Base-by-base conservation (phyloP, 2,113 vertebrate genomes). In the Callionymus lyra region DNA sequence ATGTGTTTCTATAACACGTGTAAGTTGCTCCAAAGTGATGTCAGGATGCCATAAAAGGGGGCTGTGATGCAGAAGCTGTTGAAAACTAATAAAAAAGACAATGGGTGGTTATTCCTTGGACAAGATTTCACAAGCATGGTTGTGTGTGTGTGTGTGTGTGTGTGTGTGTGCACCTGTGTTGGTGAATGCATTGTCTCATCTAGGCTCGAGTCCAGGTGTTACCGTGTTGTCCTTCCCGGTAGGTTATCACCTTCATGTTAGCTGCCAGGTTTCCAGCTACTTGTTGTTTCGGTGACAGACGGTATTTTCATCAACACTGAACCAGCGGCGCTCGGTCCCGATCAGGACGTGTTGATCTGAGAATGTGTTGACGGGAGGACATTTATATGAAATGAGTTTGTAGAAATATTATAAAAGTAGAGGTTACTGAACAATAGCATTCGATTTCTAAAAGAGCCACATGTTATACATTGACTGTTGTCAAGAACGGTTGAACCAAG, bases 281-380 rank as follows among this genome's bases (percentile, higher is more conserved):
- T 15, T 31, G 27, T 50, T 56, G 21, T 36, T 16, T 50, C 49
- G 32, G 12, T 46, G 44, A 42, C 47, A 8, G 1, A 3, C 21
- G 12, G 31, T 6, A 44, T 53, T 57, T 47, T n/a, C 35, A 41
- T 66, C 45, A 50, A 12, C 39, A 53, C 35, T 31, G 40, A 39
- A 55, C 10, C 38, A 47, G 16, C 50, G 38, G 14, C 1, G 18
- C 21, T 27, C 21, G 8, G 21, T 27, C 21, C 21, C 4, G 21
- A 27, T 8, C 21, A 27, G 8, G 8, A 27, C 8, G 8, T n/a
- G n/a, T n/a, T n/a, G n/a, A 27, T 8, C 21, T 27, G 21, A 27
- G 8, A 27, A 27, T 27, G 8, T n/a, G n/a, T n/a, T n/a, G n/a
- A n/a, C n/a, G 21, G 4, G 21, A 27, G 21, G 21, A 27, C 21